Conservation (phyloP, 2,113 vertebrate genomes). For the Bufo bufo region DNA sequence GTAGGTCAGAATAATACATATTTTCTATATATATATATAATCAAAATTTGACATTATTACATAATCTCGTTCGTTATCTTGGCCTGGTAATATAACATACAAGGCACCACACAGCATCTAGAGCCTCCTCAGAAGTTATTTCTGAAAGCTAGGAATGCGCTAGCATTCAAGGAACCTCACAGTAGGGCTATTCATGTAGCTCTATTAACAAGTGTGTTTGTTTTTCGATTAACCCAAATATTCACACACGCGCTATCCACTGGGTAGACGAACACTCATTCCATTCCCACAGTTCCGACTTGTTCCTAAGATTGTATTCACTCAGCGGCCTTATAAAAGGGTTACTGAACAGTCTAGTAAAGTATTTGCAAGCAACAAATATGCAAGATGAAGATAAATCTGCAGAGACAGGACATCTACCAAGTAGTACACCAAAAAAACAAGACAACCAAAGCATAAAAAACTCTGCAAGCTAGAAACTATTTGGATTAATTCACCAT, state of each 20-base stretch:
- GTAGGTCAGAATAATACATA: slow-evolving; percentile 6
- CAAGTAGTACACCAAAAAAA: background rate
- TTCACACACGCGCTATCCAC: background rate
- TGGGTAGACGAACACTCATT: background rate
- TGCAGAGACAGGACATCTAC: background rate
- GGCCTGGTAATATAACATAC: slow-evolving; percentile 4
- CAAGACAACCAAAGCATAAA: background rate
- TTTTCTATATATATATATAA: background rate
- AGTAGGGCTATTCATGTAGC: background rate
- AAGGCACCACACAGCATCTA: slow-evolving; percentile 36
- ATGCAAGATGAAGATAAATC: background rate
- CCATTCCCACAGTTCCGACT: background rate
- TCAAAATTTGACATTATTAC: background rate
- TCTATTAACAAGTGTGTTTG: background rate
- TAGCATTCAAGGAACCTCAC: background rate
- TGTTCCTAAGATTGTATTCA: background rate
- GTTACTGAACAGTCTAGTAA: background rate
- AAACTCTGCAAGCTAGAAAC: background rate
- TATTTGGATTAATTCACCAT: background rate
- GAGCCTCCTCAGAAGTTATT: slow-evolving; percentile 6
- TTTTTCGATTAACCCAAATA: background rate
- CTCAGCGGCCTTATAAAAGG: background rate
- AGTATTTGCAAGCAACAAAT: background rate
- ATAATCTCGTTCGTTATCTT: background rate
- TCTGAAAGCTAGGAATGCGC: background rate